These are phyloP conservation scores for Echinarachnius parma DNA, from an alignment of 53 echinoderm and acorn worm species.

Conservation along the genomic window DNA sequence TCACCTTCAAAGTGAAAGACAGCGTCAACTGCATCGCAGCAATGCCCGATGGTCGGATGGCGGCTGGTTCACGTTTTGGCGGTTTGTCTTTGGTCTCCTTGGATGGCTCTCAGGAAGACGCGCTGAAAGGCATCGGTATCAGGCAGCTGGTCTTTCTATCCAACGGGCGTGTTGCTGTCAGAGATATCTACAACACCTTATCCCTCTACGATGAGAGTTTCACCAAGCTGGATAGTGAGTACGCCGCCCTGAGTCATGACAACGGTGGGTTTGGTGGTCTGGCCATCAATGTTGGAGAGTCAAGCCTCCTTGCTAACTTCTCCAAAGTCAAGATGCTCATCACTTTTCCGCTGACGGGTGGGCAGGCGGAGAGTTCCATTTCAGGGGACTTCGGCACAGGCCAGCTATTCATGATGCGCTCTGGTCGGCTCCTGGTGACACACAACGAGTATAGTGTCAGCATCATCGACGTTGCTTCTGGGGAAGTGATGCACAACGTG, in stretches of 20 bases:
- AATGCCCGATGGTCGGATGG: constrained; percentile 24
- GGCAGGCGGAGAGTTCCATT: constrained; percentile 4
- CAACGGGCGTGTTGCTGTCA: constrained; percentile 2
- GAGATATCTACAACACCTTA: constrained; percentile 2
- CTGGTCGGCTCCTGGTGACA: background rate
- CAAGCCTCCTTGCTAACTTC: constrained; percentile 3
- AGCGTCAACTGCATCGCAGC: constrained; percentile 21
- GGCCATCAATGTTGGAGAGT: background rate
- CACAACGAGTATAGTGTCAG: background rate
- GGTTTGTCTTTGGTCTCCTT: background rate
- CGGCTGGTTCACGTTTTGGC: constrained; percentile 17
- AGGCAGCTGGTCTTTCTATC: constrained; percentile 8
- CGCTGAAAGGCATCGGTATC: constrained; percentile 4
- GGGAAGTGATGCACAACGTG: background rate
- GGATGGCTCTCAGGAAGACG: background rate
- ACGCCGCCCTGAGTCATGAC: constrained; percentile 14
- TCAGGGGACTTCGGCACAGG: background rate
- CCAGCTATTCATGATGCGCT: constrained; percentile 12
- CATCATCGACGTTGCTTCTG: background rate
- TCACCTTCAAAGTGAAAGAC: constrained; percentile 5
- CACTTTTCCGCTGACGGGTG: background rate
- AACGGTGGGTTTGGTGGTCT: constrained; percentile 20
- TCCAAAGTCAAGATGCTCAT: constrained; percentile 12
- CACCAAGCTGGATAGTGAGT: background rate
- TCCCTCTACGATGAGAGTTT: background rate